phyloP scores from a whole-genome alignment of 1,140 invertebrate genomes.

The Drosophila murphyi region DNA sequence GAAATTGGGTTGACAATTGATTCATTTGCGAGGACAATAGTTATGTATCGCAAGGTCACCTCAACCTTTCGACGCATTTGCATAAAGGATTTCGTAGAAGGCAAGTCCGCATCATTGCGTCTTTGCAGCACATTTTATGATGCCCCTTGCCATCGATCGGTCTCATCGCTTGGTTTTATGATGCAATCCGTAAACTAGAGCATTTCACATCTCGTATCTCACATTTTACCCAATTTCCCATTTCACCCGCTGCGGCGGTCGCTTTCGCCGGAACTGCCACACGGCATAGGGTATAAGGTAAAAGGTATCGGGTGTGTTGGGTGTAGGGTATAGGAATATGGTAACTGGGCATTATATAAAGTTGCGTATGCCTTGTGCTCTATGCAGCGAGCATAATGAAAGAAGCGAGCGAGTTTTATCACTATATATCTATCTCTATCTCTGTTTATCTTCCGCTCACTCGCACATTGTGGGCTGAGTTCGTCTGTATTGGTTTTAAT shows the following conservation, averaged over 20 bases:
- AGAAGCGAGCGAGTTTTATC: slow-evolving; percentile 49
- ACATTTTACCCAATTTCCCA: slow-evolving; percentile 22
- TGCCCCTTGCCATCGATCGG: not conserved
- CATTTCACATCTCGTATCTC: slow-evolving; percentile 9
- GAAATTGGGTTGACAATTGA: slow-evolving; percentile 28
- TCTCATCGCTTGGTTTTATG: slow-evolving; percentile 58
- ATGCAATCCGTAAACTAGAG: slow-evolving; percentile 63
- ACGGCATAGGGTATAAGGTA: not conserved
- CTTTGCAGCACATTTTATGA: slow-evolving; percentile 39
- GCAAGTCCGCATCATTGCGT: slow-evolving; percentile 65
- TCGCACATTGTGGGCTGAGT: not conserved
- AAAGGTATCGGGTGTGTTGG: not conserved
- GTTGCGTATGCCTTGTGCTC: slow-evolving; percentile 39
- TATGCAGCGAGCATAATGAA: slow-evolving; percentile 9
- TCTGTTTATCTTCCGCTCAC: not conserved
- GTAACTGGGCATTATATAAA: slow-evolving; percentile 62
- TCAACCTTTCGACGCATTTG: slow-evolving; percentile 55
- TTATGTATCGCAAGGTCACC: slow-evolving; percentile 27
- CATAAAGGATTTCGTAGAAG: slow-evolving; percentile 65
- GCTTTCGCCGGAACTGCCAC: slow-evolving; percentile 50
- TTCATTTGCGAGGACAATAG: slow-evolving; percentile 24
- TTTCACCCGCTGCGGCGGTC: slow-evolving; percentile 58
- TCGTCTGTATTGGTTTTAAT: slow-evolving; percentile 22
- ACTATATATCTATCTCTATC: not conserved
- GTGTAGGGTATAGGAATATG: too few relatives aligned